Conservation (phyloP, 2,113 vertebrate species). For the Copsychus sechellarum region DNA sequence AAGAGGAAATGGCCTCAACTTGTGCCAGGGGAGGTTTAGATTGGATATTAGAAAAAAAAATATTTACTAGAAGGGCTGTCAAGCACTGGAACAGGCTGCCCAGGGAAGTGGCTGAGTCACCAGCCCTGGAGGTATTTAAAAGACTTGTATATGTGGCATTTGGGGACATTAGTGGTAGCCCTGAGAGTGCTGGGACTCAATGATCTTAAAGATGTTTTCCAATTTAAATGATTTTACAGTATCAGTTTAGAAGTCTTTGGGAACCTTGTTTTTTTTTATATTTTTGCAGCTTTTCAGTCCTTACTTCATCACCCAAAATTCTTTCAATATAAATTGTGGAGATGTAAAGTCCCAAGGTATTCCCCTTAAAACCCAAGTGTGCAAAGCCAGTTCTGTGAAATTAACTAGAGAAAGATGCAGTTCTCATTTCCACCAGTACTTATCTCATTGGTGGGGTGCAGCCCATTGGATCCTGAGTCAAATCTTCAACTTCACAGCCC, state of each 20-base stretch:
- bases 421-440: neutral
- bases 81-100: neutral
- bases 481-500: neutral
- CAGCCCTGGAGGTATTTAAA: neutral
- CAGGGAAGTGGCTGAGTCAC: neutral
- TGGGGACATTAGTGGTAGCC: neutral
- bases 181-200: neutral
- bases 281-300: neutral
- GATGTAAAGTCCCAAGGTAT: neutral
- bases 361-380: neutral
- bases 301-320: neutral
- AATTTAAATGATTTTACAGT: neutral
- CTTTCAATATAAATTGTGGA: neutral
- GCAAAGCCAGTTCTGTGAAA: neutral
- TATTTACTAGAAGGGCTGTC: neutral
- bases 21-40: neutral
- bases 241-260: neutral
- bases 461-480: fast-evolving
- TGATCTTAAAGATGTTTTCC: neutral
- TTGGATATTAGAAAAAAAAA: neutral
- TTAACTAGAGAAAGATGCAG: neutral
- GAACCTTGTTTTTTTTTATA: neutral
- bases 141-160: neutral
- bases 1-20: neutral
- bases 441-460: neutral